A percentile compares a stretch with the other conserved stretches of the same genome.
Evolutionary conservation across 1,140 invertebrate genomes (phyloP).

Genomic region (Littorina saxatilis): DNA sequence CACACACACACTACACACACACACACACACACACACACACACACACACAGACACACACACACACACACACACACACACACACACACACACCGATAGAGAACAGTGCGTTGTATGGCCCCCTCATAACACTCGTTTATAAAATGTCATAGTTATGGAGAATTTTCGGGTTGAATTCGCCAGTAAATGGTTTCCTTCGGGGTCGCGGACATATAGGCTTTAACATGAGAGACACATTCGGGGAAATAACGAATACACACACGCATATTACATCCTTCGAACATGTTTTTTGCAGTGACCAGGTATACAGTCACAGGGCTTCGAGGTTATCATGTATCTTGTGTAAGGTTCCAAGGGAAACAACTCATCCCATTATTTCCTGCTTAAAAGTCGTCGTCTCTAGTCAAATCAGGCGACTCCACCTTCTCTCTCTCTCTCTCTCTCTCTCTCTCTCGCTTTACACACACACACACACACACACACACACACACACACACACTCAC

Average conservation of each 20-base stretch:
- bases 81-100: too few species aligned
- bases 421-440: constrained; percentile 24
- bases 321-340: too few species aligned
- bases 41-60: not conserved
- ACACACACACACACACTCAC: not conserved
- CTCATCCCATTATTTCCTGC: too few species aligned
- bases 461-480: constrained; percentile 9
- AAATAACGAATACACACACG: not conserved
- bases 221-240: not conserved
- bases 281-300: not conserved
- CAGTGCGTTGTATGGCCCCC: not conserved
- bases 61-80: not conserved
- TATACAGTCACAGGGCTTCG: not conserved
- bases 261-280: too few species aligned
- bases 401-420: not conserved
- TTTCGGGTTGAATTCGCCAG: not conserved
- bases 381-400: too few species aligned
- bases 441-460: constrained; percentile 19
- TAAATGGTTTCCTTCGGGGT: not conserved
- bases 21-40: not conserved
- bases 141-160: not conserved
- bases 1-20: not conserved
- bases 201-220: not conserved
- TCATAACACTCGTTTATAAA: not conserved
- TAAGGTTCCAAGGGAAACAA: not conserved